These are phyloP conservation scores for Brachionus angularis DNA, from an alignment of 1,140 invertebrate genomes.

Conservation along the genomic window DNA sequence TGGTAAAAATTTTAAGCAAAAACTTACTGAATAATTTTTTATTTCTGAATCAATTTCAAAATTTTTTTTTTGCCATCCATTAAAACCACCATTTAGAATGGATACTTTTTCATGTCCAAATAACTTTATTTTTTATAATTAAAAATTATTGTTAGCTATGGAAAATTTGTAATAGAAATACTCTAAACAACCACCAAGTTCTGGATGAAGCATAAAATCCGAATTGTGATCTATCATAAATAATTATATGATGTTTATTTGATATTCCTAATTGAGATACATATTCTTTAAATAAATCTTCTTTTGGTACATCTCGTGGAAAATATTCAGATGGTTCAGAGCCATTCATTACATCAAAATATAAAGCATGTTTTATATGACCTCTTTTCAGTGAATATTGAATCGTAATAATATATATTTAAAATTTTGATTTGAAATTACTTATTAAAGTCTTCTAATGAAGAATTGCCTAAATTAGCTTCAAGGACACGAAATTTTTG, in stretches of 20 bases:
- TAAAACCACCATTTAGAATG: constrained; percentile 47
- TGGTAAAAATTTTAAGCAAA: background rate
- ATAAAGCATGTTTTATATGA: constrained; percentile 12
- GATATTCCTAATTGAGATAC: constrained; percentile 46
- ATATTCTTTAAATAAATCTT: constrained; percentile 46
- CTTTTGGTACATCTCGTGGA: constrained; percentile 47
- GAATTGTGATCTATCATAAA: constrained; percentile 46
- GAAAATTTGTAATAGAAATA: constrained; percentile 11
- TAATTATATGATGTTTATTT: constrained; percentile 46
- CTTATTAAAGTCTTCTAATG: background rate
- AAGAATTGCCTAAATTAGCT: background rate
- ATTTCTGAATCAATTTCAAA: background rate
- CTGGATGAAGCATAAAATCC: constrained; percentile 47
- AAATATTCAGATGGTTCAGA: constrained; percentile 7
- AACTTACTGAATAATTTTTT: background rate
- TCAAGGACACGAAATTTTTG: constrained; percentile 24
- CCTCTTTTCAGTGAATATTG: too few species aligned
- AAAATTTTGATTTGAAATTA: background rate
- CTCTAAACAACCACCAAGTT: constrained; percentile 48
- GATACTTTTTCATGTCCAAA: constrained; percentile 47
- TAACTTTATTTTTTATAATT: constrained; percentile 44
- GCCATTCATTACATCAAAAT: background rate
- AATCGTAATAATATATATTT: background rate
- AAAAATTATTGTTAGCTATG: background rate
- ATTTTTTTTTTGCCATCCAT: constrained; percentile 45